Conservation (phyloP, 2,113 vertebrate genomes). For the Octodon degus region DNA sequence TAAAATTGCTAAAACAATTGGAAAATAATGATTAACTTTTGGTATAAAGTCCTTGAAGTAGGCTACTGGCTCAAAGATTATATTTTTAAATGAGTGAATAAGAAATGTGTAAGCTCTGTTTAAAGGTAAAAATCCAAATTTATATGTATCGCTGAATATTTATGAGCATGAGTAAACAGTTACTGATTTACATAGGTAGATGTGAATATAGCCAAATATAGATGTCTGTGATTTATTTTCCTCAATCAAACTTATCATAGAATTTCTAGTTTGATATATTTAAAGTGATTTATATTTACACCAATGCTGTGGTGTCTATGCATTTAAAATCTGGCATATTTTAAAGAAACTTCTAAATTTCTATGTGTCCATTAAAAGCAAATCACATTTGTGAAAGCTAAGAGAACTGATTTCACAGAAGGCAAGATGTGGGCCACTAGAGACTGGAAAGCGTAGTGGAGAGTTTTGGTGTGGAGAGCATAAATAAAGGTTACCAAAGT, state of each 20-base stretch:
- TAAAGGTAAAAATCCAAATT: slow-evolving; percentile 82
- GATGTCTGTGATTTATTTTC: slow-evolving; percentile 78
- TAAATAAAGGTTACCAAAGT: not conserved
- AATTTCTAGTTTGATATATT: slow-evolving; percentile 82
- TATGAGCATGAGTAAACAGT: slow-evolving; percentile 81
- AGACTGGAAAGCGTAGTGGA: not conserved
- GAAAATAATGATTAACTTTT: slow-evolving; percentile 44
- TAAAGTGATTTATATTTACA: slow-evolving; percentile 84
- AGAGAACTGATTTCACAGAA: not conserved
- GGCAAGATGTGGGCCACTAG: not conserved
- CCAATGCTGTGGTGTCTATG: slow-evolving; percentile 78
- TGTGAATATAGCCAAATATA: slow-evolving; percentile 82
- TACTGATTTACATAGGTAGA: slow-evolving; percentile 82
- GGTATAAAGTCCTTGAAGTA: slow-evolving; percentile 27
- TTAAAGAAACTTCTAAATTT: slow-evolving; percentile 72
- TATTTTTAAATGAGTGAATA: slow-evolving; percentile 76
- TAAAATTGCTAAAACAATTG: slow-evolving; percentile 59
- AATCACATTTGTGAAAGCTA: not conserved
- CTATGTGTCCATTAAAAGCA: slow-evolving; percentile 22
- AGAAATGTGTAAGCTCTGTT: slow-evolving; percentile 81
- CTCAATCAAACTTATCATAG: slow-evolving; percentile 77
- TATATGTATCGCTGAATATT: slow-evolving; percentile 71
- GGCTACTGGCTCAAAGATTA: slow-evolving; percentile 16
- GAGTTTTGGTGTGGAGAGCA: too few relatives aligned
- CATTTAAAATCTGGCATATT: slow-evolving; percentile 77